Base-by-base conservation (phyloP, 2,888 invertebrate genomes). In the Tinea pellionella region DNA sequence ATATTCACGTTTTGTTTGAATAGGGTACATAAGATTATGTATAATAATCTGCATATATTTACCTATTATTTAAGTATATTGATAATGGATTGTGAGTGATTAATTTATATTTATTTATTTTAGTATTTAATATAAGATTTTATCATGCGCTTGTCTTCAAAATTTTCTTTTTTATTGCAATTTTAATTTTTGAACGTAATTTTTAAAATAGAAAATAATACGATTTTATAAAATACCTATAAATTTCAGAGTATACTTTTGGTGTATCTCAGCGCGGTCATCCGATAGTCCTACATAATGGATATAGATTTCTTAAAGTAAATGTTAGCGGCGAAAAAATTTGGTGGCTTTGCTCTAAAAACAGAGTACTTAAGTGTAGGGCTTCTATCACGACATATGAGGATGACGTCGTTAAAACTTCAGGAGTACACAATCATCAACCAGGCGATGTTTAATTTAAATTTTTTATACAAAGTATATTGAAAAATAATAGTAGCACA, bases 391-490 rank as follows among this genome's bases (percentile, higher is more conserved):
- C 80, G 11, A 81, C 81, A 0, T 62, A 74, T n/a, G 7, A 59
- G 2, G 30, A 59, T 29, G 47, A 63, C 8, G 65, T 81, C 43
- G 61, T 74, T 24, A 80, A 72, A 64, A 70, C 69, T 24, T 75
- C 73, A 42, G 80, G 79, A 0, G 67, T 65, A 42, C 82, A 82
- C 59, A 82, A 82, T 60, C 82, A 82, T 47, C 15, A 9, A 4
- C 47, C 47, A 1, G 47, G 8, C 41, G 41, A 41, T 8, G 41
- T 41, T 41, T 41, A 41, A 41, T 2, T 41, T 2, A n/a, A n/a
- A 41, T 41, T 8, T 6, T 41, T 6, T 2, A 8, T 2, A 41
- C 24, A n/a, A n/a, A n/a, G n/a, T n/a, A n/a, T n/a, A n/a, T n/a
- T n/a, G n/a, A n/a, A n/a, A n/a, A n/a, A n/a, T 24, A 6, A 24